Evolutionary conservation across 2,113 vertebrate genomes (phyloP).

Genomic region (Todiramphus saurophagus): DNA sequence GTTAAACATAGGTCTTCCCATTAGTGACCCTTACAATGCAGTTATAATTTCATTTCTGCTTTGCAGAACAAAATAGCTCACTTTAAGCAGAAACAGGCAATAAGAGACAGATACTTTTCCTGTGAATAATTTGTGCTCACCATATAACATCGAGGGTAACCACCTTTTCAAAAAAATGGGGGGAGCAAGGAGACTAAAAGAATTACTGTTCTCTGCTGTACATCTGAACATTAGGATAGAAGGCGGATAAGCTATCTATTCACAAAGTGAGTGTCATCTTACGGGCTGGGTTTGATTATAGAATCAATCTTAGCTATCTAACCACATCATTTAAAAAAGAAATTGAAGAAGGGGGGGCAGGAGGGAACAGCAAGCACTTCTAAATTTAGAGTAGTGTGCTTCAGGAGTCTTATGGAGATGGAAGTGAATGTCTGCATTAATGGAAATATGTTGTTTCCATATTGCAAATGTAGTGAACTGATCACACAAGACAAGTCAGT

Average conservation of each 20-base stretch:
- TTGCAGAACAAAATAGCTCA: not conserved
- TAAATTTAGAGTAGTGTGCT: conserved; percentile 26
- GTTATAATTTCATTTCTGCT: not conserved
- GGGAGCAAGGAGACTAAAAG: not conserved
- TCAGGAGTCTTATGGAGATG: conserved; percentile 9
- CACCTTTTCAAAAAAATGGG: not conserved
- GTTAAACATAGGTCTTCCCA: not conserved
- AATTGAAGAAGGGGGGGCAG: conserved; percentile 2
- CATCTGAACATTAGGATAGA: not conserved
- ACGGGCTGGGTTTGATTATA: conserved; percentile 17
- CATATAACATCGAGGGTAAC: not conserved
- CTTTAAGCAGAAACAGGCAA: not conserved
- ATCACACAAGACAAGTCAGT: conserved; percentile 25
- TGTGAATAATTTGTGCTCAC: not conserved
- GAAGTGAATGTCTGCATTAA: conserved; percentile 15
- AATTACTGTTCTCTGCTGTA: not conserved
- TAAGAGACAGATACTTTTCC: not conserved
- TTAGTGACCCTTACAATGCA: not conserved
- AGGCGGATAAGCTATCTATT: not conserved
- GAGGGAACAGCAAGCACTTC: not conserved
- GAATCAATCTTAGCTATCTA: conserved; percentile 26
- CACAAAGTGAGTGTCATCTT: not conserved
- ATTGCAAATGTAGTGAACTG: not conserved
- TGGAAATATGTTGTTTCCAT: not conserved
- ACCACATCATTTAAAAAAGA: conserved; percentile 49